Conservation (phyloP, 2,888 invertebrate species). For the Gortyna flavago region DNA sequence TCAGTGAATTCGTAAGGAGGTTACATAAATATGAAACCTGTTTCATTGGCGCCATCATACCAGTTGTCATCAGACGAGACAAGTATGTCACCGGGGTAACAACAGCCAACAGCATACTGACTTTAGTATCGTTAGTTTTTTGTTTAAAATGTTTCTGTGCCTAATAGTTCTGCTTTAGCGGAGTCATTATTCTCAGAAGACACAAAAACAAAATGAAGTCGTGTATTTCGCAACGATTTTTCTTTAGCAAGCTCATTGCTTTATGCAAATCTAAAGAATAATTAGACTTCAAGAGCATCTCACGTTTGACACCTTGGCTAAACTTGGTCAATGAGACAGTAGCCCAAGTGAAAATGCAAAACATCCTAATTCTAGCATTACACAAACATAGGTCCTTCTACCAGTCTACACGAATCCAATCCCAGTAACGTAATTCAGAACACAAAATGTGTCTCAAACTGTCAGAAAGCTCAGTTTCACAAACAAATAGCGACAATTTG, state of each 20-base stretch:
- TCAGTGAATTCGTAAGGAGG: slow-evolving; percentile 50
- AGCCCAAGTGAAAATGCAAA: background rate
- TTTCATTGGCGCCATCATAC: slow-evolving; percentile 57
- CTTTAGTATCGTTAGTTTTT: slow-evolving; percentile 26
- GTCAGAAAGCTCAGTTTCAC: slow-evolving; percentile 64
- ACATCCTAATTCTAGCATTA: slow-evolving; percentile 10
- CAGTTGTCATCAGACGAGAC: slow-evolving; percentile 30
- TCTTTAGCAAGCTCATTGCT: background rate
- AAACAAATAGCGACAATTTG: slow-evolving; percentile 75
- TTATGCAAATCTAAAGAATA: too few species aligned
- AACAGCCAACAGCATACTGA: slow-evolving; percentile 25
- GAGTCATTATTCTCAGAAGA: slow-evolving; percentile 30
- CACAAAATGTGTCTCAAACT: slow-evolving; percentile 47
- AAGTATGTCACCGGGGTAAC: slow-evolving; percentile 46
- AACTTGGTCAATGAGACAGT: background rate
- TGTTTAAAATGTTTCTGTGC: slow-evolving; percentile 24
- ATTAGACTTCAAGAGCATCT: background rate
- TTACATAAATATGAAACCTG: slow-evolving; percentile 55
- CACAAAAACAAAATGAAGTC: slow-evolving; percentile 18
- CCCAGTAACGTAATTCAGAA: slow-evolving; percentile 49
- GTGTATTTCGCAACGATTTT: background rate
- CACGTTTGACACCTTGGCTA: too few species aligned
- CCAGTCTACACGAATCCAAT: slow-evolving; percentile 15
- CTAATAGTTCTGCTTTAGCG: slow-evolving; percentile 20
- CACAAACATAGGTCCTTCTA: background rate